A percentile compares a stretch with the other conserved stretches of the same genome.
phyloP scores from a whole-genome alignment of 2,113 vertebrate species.

The Odontesthes bonariensis region DNA sequence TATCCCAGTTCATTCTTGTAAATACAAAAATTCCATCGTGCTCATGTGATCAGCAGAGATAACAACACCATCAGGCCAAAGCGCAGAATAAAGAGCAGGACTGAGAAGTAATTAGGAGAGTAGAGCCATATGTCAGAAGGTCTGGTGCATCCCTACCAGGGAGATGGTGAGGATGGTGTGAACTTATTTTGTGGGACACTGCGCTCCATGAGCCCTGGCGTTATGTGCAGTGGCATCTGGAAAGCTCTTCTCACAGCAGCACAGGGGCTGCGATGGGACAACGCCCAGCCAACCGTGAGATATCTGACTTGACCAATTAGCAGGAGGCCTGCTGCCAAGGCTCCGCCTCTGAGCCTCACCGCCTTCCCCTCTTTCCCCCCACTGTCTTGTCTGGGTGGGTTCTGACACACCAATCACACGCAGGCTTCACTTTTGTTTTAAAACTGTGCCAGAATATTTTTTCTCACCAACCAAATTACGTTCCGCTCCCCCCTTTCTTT shows the following conservation, averaged over 20 bases:
- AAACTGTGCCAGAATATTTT: conserved; percentile 35
- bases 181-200: conserved; percentile 67
- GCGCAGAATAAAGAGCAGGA: conserved; percentile 4
- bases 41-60: conserved; percentile 4
- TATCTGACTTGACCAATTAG: conserved; percentile 88
- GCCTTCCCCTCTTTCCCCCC: conserved; percentile 3
- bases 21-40: neutral
- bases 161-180: conserved; percentile 49
- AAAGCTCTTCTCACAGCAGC: conserved; percentile 71
- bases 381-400: conserved; percentile 35
- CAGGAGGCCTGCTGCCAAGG: conserved; percentile 78
- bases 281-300: conserved; percentile 78
- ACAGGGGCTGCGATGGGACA: conserved; percentile 67
- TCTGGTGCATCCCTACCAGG: conserved; percentile 59
- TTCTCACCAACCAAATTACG: conserved; percentile 5
- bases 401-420: conserved; percentile 31
- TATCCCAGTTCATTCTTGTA: fast-evolving
- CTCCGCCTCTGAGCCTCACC: conserved; percentile 52
- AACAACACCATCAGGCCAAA: conserved; percentile 5
- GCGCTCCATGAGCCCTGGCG: conserved; percentile 63
- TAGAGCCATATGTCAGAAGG: conserved; percentile 80
- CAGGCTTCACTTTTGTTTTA: conserved; percentile 35
- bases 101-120: conserved; percentile 65
- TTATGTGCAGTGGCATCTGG: conserved; percentile 82
- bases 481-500: conserved; percentile 1